A percentile compares a stretch with the other conserved stretches of the same genome.
Evolutionary conservation across 2,113 vertebrate genomes (phyloP).

Genomic region (Centropus bengalensis): DNA sequence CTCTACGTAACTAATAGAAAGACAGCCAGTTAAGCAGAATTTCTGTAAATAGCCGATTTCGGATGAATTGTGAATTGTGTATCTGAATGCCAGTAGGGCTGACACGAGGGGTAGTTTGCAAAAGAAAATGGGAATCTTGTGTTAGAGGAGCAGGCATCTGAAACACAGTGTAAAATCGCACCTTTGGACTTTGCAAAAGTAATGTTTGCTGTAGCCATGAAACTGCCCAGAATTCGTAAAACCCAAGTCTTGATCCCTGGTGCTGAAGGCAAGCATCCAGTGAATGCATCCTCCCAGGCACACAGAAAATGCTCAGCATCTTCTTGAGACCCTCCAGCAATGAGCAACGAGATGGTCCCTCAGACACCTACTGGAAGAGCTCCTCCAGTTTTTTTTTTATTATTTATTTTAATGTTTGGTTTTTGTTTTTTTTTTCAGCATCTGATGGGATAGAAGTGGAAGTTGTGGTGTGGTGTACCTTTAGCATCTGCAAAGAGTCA

Average conservation of each 20-base stretch:
- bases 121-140: not conserved
- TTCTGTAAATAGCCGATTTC: conserved; percentile 32
- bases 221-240: not conserved
- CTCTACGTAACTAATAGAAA: conserved; percentile 5
- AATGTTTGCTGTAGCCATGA: not conserved
- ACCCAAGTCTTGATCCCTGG: not conserved
- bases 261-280: not conserved
- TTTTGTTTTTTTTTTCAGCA: not conserved
- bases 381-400: not conserved
- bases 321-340: not conserved
- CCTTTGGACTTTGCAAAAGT: not conserved
- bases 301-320: not conserved
- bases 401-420: too few species aligned
- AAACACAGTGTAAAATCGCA: accelerated
- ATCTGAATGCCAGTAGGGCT: not conserved
- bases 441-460: not conserved
- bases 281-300: not conserved
- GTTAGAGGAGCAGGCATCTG: not conserved
- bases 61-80: conserved; percentile 5
- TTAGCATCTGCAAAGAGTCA: accelerated
- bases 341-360: not conserved
- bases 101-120: not conserved
- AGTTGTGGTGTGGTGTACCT: not conserved
- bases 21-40: conserved; percentile 37
- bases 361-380: not conserved